A percentile compares a stretch with the other conserved stretches of the same genome.
These are phyloP conservation scores for Sterrhoptilus dennistouni DNA, from an alignment of 2,113 vertebrate genomes.

Conservation along the genomic window DNA sequence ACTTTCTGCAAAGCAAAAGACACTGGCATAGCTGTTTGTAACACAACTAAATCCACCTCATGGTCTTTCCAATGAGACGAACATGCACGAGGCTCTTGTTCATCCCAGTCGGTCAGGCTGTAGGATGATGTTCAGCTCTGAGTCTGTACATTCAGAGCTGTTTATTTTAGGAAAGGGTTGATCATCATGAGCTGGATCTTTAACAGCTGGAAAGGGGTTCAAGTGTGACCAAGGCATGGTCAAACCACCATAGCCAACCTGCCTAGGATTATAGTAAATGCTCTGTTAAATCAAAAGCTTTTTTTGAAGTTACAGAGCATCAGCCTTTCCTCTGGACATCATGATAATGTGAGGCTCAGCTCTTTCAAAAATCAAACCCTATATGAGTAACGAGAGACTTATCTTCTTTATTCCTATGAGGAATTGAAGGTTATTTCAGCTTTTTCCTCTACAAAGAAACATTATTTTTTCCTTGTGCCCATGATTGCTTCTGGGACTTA, in stretches of 20 bases:
- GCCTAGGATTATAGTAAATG: neutral
- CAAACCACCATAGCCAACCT: neutral
- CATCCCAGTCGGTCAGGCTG: neutral
- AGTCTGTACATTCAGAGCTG: neutral
- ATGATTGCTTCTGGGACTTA: neutral
- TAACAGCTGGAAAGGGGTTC: neutral
- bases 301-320: neutral
- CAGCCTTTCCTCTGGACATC: neutral
- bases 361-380: neutral
- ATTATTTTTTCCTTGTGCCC: neutral
- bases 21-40: neutral
- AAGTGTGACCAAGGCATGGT: neutral
- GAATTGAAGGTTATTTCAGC: neutral
- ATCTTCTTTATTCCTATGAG: neutral
- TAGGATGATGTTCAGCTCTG: neutral
- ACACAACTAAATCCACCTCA: neutral
- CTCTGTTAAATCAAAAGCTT: neutral
- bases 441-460: neutral
- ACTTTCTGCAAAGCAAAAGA: neutral
- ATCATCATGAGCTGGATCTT: neutral
- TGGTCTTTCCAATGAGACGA: neutral
- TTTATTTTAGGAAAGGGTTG: conserved; percentile 11
- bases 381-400: neutral
- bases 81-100: neutral
- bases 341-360: neutral